Evolutionary conservation across 2,113 vertebrate genomes (phyloP).

Genomic region (Corythoichthys haematopterus): DNA sequence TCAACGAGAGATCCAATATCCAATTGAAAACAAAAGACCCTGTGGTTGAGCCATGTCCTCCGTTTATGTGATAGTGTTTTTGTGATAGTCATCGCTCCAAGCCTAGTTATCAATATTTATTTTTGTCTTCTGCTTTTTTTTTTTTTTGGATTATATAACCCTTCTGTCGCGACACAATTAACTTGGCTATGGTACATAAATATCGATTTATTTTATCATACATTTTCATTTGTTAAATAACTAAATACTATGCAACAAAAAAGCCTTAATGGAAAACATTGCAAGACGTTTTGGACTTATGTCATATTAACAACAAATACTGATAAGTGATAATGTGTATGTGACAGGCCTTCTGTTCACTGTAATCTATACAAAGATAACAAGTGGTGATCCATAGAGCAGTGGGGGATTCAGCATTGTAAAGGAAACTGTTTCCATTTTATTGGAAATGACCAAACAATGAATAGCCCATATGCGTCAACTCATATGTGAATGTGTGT

Average conservation of each 20-base stretch:
- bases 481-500: neutral
- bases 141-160: slow-evolving; percentile 42
- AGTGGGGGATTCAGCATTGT: slow-evolving; percentile 20
- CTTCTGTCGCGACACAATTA: slow-evolving; percentile 57
- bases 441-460: slow-evolving; percentile 32
- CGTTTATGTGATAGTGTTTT: slow-evolving; percentile 35
- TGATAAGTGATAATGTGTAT: neutral
- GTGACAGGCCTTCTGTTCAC: neutral
- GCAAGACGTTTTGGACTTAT: neutral
- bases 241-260: neutral
- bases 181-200: slow-evolving; percentile 4
- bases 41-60: slow-evolving; percentile 20
- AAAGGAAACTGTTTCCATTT: slow-evolving; percentile 29
- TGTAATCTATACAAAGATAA: slow-evolving; percentile 1
- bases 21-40: slow-evolving; percentile 45
- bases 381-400: slow-evolving; percentile 4
- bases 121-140: slow-evolving; percentile 21
- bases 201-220: neutral
- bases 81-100: slow-evolving; percentile 31
- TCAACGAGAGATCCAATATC: slow-evolving; percentile 59
- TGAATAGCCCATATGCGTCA: no score
- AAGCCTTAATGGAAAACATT: neutral
- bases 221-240: slow-evolving; percentile 19
- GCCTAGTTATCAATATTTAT: slow-evolving; percentile 40
- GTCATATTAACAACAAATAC: neutral